Evolutionary conservation across 2,888 invertebrate species (phyloP).

Genomic region (Phaedon cochleariae): DNA sequence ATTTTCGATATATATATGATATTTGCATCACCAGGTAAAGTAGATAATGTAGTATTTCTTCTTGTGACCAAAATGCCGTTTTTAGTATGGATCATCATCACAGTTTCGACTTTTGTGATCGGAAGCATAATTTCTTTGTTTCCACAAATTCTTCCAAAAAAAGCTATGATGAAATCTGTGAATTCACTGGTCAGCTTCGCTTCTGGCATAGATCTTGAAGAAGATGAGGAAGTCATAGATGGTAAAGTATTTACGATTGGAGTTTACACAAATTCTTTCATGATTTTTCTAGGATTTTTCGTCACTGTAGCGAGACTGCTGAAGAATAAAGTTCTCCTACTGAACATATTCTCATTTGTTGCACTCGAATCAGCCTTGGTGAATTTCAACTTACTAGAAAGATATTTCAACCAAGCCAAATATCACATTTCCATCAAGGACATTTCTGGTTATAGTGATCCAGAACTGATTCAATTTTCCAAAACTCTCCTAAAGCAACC

Average conservation of each 20-base stretch:
- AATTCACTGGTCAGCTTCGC: constrained; percentile 65
- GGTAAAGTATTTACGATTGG: constrained; percentile 30
- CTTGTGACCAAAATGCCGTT: constrained; percentile 20
- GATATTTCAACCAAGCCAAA: constrained; percentile 67
- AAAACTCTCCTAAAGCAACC: constrained; percentile 68
- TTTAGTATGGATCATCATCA: constrained; percentile 65
- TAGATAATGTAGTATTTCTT: background rate
- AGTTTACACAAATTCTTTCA: background rate
- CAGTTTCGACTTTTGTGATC: constrained; percentile 61
- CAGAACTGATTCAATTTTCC: constrained; percentile 65
- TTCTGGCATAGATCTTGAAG: constrained; percentile 46
- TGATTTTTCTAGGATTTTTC: constrained; percentile 57
- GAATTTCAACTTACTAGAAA: constrained; percentile 67
- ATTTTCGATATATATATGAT: constrained; percentile 40
- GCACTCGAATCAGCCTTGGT: constrained; percentile 65
- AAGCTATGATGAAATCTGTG: constrained; percentile 67
- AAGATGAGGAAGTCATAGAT: constrained; percentile 37
- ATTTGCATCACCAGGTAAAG: constrained; percentile 49
- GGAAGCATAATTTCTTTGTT: constrained; percentile 66
- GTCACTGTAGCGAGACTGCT: constrained; percentile 64
- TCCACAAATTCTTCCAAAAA: constrained; percentile 65
- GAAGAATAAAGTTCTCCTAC: constrained; percentile 66
- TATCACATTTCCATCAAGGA: constrained; percentile 66
- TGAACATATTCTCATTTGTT: constrained; percentile 64
- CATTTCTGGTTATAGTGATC: constrained; percentile 64